Evolutionary conservation across 2,113 vertebrate species (phyloP), one percentile per base, ranked within the genome.

Genomic region (Sclerurus mexicanus): DNA sequence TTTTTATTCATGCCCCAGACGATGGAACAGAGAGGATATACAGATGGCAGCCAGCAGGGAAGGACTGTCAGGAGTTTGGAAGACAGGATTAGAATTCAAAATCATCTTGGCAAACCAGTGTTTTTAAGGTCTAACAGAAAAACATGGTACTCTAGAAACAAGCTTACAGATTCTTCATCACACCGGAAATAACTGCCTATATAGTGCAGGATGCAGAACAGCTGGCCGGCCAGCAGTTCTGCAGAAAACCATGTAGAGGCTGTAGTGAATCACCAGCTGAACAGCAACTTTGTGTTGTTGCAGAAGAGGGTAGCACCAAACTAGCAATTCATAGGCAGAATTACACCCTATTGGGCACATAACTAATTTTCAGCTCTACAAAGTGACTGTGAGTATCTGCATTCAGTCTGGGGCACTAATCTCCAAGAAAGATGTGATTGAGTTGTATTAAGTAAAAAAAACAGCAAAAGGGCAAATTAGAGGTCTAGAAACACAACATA

Each of bases 1-100:
- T 90, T 93, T 88, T 95, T 95, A 95, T 95, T 93, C 86, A 81
- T 87, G 68, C 14, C 68, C 91, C 76, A 90, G 83, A 97, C 0
- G 52, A 96, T 60, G 69, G 69, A 96, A 92, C 89, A 95, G 93
- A 91, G 89, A 95, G 39, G 80, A 92, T 96, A 81, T 92, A 92
- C 96, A 97, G 96, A 97, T 96, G 96, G 96, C 89, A 96, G 94
- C 73, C 94, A 95, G 96, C 94, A 97, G 96, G 95, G 86, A 93
- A 76, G 93, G 89, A 92, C 77, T 95, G 94, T 97, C 86, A 95
- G 95, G 87, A 95, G 52, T 95, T 93, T 91, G 93, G 96, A 96
- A 79, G 69, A 89, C 80, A 92, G 46, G 86, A 95, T 85, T 90
- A 89, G 93, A 93, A 95, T 95, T 92, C 86, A 92, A 81, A 96